Base-by-base conservation (phyloP, 2,888 invertebrate species). In the Tridacna gigas region DNA sequence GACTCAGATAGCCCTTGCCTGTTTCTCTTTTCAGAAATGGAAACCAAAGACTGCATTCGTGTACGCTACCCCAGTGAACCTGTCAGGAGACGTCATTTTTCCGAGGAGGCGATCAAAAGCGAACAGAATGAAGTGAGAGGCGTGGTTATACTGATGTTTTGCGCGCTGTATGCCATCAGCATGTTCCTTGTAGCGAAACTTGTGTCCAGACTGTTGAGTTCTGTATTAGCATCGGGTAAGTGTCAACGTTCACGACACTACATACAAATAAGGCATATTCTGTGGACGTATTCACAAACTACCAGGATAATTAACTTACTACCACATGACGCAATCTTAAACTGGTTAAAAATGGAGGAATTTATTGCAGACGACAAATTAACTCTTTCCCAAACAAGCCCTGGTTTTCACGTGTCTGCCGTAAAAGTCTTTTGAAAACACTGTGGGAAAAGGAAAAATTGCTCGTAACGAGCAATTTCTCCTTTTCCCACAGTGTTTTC, bases 111-210 rank as follows among this genome's bases (percentile, higher is more conserved):
- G 0, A 45, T 77, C 28, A 69, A 66, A 45, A 79, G 71, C 37
- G 79, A 45, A 13, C 63, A 77, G 47, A 71, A 60, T 37, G 83
- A 83, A 74, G 74, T 74, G 28, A 77, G 77, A 18, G 84, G 84
- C 18, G 25, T 84, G 25, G 28, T 84, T 12, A 37, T 84, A 20
- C 61, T 84, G n/a, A 37, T 80, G 25, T 56, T 84, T 11, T 84
- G 84, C 26, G 84, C 80, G 20, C 45, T 84, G n/a, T 84, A 84
- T 60, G 84, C 84, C 11, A 26, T 84, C 15, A 75, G 77, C 66
- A 75, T 84, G 84, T 84, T 84, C 61, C 22, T 80, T 12, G 65
- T 73, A 22, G 84, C 71, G 25, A 71, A 71, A 51, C 45, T 71
- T 0, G 11, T 71, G 51, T 71, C 71, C 71, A 51, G 51, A 13